phyloP scores from a whole-genome alignment of 2,888 invertebrate species.

The Drosophila melanosoma region DNA sequence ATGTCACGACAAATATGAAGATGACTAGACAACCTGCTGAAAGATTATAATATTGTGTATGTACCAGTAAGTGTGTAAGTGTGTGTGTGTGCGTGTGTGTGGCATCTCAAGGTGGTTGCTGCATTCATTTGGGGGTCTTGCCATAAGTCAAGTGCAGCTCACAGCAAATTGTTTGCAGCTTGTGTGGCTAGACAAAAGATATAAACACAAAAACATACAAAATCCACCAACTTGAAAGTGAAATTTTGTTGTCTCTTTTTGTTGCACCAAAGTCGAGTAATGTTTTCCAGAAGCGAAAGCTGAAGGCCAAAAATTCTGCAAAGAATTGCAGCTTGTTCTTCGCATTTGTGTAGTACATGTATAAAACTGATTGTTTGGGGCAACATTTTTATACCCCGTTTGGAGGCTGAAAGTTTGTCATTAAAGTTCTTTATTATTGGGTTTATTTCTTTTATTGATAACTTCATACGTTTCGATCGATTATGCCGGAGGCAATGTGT shows the following conservation, averaged over 20 bases:
- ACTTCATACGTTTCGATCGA: too few species aligned
- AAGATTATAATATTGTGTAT: slow-evolving; percentile 42
- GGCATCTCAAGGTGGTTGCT: slow-evolving; percentile 46
- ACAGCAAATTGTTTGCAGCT: slow-evolving; percentile 37
- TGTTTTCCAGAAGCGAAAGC: slow-evolving; percentile 18
- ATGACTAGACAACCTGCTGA: slow-evolving; percentile 48
- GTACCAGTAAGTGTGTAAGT: not conserved
- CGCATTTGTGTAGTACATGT: not conserved
- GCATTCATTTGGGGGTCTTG: slow-evolving; percentile 51
- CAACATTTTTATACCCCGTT: not conserved
- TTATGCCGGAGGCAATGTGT: not conserved
- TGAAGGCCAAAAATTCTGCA: slow-evolving; percentile 44
- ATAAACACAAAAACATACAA: slow-evolving; percentile 30
- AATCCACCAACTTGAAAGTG: slow-evolving; percentile 57
- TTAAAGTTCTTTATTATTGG: not conserved
- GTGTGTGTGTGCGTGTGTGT: not conserved
- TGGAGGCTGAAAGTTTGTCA: too few species aligned
- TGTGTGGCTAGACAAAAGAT: slow-evolving; percentile 49
- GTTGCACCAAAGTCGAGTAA: slow-evolving; percentile 25
- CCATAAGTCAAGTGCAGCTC: slow-evolving; percentile 67
- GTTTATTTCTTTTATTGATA: not conserved
- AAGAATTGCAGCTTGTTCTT: not conserved
- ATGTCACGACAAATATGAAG: slow-evolving; percentile 35
- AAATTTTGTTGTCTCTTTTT: slow-evolving; percentile 42
- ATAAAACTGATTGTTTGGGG: not conserved